A percentile compares a stretch with the other conserved stretches of the same genome.
phyloP scores from a whole-genome alignment of 2,113 vertebrate genomes.

The Ceratotherium simum region DNA sequence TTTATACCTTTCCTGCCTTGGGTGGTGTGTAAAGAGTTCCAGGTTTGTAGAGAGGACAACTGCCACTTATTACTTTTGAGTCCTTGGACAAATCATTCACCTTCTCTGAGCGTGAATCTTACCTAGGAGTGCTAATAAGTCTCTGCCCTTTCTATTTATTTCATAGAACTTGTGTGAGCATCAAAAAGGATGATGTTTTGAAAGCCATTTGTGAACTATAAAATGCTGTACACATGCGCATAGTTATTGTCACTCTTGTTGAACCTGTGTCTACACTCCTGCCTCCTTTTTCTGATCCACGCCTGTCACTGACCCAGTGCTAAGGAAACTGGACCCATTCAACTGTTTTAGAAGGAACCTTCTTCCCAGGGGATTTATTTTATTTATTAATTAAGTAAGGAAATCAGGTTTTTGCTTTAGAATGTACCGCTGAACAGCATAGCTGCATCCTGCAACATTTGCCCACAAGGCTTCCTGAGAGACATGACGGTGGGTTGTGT shows the following conservation, averaged over 20 bases:
- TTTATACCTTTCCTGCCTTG: neutral
- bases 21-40: neutral
- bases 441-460: neutral
- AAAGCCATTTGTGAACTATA: neutral
- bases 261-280: neutral
- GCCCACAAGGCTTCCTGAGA: neutral
- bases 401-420: neutral
- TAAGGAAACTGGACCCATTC: neutral
- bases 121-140: neutral
- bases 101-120: neutral
- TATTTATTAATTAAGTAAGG: neutral
- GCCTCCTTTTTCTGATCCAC: neutral
- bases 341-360: neutral
- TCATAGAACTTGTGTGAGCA: neutral
- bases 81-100: neutral
- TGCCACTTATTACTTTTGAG: neutral
- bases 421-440: neutral
- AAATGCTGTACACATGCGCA: neutral
- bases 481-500: conserved; percentile 37
- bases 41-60: neutral
- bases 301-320: neutral
- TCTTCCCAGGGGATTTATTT: neutral
- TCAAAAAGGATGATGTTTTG: neutral
- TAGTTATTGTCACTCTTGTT: neutral
- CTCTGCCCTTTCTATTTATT: neutral